Evolutionary conservation across 2,113 vertebrate species (phyloP).

Genomic region (Notothenia coriiceps): DNA sequence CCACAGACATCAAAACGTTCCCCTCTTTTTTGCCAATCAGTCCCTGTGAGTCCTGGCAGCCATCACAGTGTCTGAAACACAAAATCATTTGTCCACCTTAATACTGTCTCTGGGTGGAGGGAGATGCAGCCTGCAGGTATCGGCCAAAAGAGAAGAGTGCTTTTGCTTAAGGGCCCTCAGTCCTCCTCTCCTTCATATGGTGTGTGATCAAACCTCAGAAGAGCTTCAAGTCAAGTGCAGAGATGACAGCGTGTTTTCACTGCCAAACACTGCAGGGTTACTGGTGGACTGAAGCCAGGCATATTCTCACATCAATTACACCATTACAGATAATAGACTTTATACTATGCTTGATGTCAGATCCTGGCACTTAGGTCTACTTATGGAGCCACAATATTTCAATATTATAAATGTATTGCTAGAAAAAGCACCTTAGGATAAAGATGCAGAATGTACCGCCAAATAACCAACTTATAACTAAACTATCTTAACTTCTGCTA

Average conservation of each 20-base stretch:
- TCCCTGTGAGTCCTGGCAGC: conserved; percentile 65
- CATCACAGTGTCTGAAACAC: conserved; percentile 59
- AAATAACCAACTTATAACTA: too few species aligned
- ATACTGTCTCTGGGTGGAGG: conserved; percentile 57
- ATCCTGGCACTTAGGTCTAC: not conserved
- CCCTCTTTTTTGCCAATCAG: conserved; percentile 53
- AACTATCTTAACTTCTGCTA: too few species aligned
- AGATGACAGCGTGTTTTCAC: conserved; percentile 40
- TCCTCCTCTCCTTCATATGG: conserved; percentile 49
- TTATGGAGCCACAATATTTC: not conserved
- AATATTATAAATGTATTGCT: not conserved
- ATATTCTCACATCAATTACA: conserved; percentile 66
- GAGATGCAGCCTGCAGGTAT: conserved; percentile 56
- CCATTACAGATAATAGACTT: conserved; percentile 53
- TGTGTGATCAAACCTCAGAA: conserved; percentile 72
- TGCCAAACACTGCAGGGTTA: conserved; percentile 66
- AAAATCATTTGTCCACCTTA: conserved; percentile 65
- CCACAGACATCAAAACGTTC: conserved; percentile 66
- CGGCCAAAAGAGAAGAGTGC: conserved; percentile 52
- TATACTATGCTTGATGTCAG: conserved; percentile 44
- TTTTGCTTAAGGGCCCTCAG: conserved; percentile 37
- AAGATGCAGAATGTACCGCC: too few species aligned
- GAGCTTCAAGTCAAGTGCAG: conserved; percentile 66
- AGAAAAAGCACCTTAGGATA: too few species aligned
- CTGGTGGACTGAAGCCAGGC: conserved; percentile 56